Evolutionary conservation across 2,113 vertebrate genomes (phyloP).

Genomic region (Chauna torquata): DNA sequence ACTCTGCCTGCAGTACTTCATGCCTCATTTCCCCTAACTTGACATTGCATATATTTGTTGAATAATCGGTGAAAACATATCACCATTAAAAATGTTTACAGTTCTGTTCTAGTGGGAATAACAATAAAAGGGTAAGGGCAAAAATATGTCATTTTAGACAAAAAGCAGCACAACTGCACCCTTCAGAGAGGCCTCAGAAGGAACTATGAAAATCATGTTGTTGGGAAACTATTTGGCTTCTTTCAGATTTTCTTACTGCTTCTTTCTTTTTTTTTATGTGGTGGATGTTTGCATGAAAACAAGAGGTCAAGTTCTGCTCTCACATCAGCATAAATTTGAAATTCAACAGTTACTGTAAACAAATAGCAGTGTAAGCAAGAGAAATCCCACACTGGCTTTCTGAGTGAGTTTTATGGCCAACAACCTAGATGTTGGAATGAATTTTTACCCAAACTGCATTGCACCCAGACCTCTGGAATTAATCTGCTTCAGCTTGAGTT

Average conservation of each 20-base stretch:
- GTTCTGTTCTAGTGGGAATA: conserved; percentile 5
- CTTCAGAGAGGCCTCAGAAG: background rate
- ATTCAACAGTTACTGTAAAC: conserved; percentile 45
- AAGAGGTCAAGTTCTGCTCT: conserved; percentile 42
- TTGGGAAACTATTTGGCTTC: conserved; percentile 18
- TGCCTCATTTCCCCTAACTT: conserved; percentile 48
- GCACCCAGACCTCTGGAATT: background rate
- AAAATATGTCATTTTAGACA: background rate
- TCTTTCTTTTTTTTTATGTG: background rate
- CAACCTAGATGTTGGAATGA: conserved; percentile 4
- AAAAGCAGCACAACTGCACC: background rate
- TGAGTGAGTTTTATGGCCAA: conserved; percentile 1
- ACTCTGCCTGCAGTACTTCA: background rate
- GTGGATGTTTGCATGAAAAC: conserved; percentile 33
- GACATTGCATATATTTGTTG: background rate
- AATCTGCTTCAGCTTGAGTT: background rate
- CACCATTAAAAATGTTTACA: conserved; percentile 12
- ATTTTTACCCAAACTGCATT: conserved; percentile 15
- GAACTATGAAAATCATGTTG: background rate
- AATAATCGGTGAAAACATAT: conserved; percentile 26
- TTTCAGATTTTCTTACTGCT: conserved; percentile 7
- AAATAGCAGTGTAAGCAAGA: conserved; percentile 36
- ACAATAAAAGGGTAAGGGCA: background rate
- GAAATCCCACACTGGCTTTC: conserved; percentile 28
- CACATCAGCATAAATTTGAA: conserved; percentile 53